Base-by-base conservation (phyloP, 2,888 invertebrate species). In the Noctua pronuba region DNA sequence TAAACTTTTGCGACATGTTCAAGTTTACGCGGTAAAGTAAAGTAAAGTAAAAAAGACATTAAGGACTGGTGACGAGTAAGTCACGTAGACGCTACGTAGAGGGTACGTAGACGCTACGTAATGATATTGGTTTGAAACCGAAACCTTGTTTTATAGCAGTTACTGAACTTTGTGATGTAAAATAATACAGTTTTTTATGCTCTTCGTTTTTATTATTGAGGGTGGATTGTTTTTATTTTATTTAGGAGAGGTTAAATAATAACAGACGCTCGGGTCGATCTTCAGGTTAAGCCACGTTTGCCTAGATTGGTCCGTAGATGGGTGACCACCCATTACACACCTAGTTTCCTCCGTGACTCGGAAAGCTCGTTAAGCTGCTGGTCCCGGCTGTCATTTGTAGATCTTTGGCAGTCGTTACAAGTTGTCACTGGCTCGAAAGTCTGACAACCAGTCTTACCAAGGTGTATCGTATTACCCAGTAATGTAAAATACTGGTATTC, bases 11-110 rank as follows among this genome's bases (percentile, higher is more conserved):
- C 35, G 75, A 62, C 66, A 74, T 80, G 84, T 75, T 71, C 52
- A 75, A 83, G 76, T 78, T 83, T 77, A 78, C 46, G 65, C 6
- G 49, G 58, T 21, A 70, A 70, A 70, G 58, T 73, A 78, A 79
- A 83, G 65, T 24, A 72, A 70, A 70, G 58, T 76, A 80, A 80
- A 83, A 80, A 79, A 66, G 58, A 66, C 78, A 90, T 72, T 72
- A 80, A 76, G 58, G 44, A 13, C 60, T 46, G 62, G 62, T 71
- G 79, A 58, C 64, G 58, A 70, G 67, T 65, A 35, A 77, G 80
- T 73, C 82, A 84, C 80, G 85, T 84, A 77, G 60, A 28, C 62
- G 58, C 46, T 44, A 24, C 73, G 72, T 28, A 21, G 35, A 6
- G 21, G 16, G 38, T 80, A 82, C 82, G 84, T 84, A 73, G 55